Percentiles rank a stretch among this genome's conserved stretches.
Conservation (phyloP, 1,140 invertebrate species). For the Drosophila ohnishii region DNA sequence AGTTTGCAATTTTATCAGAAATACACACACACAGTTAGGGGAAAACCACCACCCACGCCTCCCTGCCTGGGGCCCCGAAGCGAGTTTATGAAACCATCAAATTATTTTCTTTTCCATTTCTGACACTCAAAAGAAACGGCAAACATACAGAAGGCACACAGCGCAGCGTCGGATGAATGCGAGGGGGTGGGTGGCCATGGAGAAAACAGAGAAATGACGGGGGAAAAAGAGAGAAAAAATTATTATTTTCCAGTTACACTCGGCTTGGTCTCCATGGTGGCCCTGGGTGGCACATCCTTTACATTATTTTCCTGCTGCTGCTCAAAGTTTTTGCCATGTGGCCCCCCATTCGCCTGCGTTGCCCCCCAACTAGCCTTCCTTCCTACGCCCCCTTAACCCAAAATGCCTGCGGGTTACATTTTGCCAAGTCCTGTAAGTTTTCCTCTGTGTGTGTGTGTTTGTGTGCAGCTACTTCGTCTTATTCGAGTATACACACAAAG, state of each 20-base stretch:
- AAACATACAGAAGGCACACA: slow-evolving; percentile 52
- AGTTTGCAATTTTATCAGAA: slow-evolving; percentile 79
- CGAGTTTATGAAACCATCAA: slow-evolving; percentile 82
- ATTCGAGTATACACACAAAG: slow-evolving; percentile 50
- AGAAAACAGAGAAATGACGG: slow-evolving; percentile 34
- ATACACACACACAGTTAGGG: slow-evolving; percentile 35
- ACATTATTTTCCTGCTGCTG: slow-evolving; percentile 68
- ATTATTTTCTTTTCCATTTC: slow-evolving; percentile 83
- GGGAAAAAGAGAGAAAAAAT: slow-evolving; percentile 57
- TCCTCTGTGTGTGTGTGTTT: slow-evolving; percentile 25
- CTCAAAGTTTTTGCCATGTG: slow-evolving; percentile 68
- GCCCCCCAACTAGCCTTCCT: slow-evolving; percentile 9
- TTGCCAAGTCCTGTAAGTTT: slow-evolving; percentile 50
- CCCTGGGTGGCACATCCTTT: slow-evolving; percentile 74
- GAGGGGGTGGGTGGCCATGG: neutral
- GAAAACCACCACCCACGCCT: slow-evolving; percentile 37
- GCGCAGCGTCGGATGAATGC: slow-evolving; percentile 19
- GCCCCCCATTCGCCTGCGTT: slow-evolving; percentile 10
- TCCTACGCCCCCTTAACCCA: slow-evolving; percentile 24
- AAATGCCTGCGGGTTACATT: slow-evolving; percentile 75
- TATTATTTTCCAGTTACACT: slow-evolving; percentile 81
- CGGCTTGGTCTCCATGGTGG: slow-evolving; percentile 66
- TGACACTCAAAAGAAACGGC: slow-evolving; percentile 82
- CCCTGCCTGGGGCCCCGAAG: slow-evolving; percentile 34
- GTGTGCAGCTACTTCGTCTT: slow-evolving; percentile 72